Evolutionary conservation across 2,888 invertebrate genomes (phyloP).

Genomic region (Villa cingulata): DNA sequence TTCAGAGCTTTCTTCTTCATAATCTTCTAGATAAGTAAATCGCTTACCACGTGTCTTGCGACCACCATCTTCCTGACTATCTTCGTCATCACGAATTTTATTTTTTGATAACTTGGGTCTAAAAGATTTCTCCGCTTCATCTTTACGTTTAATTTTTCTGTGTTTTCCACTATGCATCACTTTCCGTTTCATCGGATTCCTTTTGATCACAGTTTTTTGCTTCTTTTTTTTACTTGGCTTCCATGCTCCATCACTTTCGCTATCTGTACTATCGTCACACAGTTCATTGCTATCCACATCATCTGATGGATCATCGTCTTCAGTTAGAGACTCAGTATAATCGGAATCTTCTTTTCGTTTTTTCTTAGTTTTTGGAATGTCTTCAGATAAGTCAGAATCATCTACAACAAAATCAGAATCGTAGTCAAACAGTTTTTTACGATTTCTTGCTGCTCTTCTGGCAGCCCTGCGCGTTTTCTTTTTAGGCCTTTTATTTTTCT

Average conservation of each 20-base stretch:
- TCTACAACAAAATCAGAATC: constrained; percentile 37
- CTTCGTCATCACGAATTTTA: constrained; percentile 53
- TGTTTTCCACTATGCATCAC: constrained; percentile 12
- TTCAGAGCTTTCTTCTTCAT: constrained; percentile 35
- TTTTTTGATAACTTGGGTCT: constrained; percentile 42
- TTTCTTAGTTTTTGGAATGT: constrained; percentile 42
- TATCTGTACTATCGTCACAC: constrained; percentile 32
- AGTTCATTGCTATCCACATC: constrained; percentile 35
- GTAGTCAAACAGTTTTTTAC: constrained; percentile 25
- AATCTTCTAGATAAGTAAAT: constrained; percentile 33
- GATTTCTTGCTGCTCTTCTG: constrained; percentile 38
- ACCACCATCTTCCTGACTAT: constrained; percentile 18
- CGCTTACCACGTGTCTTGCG: constrained; percentile 29
- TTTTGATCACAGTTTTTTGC: constrained; percentile 9
- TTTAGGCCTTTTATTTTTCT: constrained; percentile 20
- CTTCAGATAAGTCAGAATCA: constrained; percentile 39
- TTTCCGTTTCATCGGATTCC: constrained; percentile 22
- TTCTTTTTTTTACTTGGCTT: constrained; percentile 31
- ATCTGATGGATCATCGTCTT: constrained; percentile 35
- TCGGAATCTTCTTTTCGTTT: constrained; percentile 37
- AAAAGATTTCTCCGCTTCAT: constrained; percentile 33
- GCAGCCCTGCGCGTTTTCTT: constrained; percentile 36
- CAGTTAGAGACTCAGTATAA: constrained; percentile 49
- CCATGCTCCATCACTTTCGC: constrained; percentile 33
- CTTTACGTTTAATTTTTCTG: constrained; percentile 26